Base-by-base conservation (phyloP, 2,797 vertebrate species). In the Coregonus suidteri region DNA sequence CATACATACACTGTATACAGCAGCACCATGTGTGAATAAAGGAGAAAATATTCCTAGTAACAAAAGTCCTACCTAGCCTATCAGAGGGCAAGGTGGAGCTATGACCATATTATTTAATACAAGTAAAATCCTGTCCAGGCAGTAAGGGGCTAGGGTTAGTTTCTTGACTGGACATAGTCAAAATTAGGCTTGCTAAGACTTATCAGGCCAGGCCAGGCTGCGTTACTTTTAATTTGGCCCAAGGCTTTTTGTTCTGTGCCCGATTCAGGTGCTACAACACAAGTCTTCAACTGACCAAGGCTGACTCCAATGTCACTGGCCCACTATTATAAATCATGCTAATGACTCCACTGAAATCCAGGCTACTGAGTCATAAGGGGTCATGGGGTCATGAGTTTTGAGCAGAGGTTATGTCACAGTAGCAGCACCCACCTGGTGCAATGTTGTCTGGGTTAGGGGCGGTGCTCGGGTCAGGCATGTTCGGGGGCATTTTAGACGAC, bases 361-460 rank as follows among this genome's bases (percentile, higher is more conserved):
- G 65, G 69, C 35, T 52, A 25, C n/a, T 25, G 20, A 20, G n/a
- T 20, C 35, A 30, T n/a, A 25, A 14, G 25, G 34, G 34, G 37
- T 68, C 4, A 41, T 68, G 5, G 73, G 73, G 62, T 80, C 73
- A 67, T 74, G 15, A n/a, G 18, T n/a, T 71, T 47, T 25, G 18
- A 69, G 16, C 68, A 66, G 30, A 30, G 64, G 7, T 47, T 47
- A 47, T 20, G 41, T 71, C n/a, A n/a, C 69, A 20, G 69, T 31
- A 18, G 25, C 35, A 77, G 31, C 64, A 90, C 59, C 91, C 93
- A 99, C 97, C 97, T 84, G 97, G 97, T 35, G 97, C 97, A 1
- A 98, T 97, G 78, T 76, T 94, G 73, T 95, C 95, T 65, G 96
- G 96, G 86, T 96, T 93, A 4, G 94, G 92, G 72, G 87, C 93